Conservation (phyloP, 2,888 invertebrate genomes). For the Tipula confusa region DNA sequence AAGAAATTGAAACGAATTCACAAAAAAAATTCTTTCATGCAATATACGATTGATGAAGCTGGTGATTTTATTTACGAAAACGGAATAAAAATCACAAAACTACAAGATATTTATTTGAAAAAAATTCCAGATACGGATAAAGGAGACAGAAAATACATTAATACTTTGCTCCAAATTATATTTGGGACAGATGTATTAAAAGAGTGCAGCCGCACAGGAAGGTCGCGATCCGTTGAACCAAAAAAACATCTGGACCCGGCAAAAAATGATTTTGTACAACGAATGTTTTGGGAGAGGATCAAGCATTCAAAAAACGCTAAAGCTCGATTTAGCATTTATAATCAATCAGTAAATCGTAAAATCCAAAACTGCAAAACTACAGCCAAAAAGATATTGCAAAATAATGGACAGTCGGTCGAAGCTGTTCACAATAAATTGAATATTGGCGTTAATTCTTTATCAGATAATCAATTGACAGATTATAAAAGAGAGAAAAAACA, state of each 20-base stretch:
- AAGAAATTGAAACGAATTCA: background rate
- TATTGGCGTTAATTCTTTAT: no score
- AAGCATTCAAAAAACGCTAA: background rate
- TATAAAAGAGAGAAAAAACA: no score
- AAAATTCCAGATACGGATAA: background rate
- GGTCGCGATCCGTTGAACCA: background rate
- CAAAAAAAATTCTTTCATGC: background rate
- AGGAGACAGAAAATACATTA: background rate
- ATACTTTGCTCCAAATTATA: background rate
- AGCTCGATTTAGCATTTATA: background rate
- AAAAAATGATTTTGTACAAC: background rate
- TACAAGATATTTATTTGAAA: background rate
- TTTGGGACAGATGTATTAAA: background rate
- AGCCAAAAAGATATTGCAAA: no score
- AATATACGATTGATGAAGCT: background rate
- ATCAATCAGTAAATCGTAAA: background rate
- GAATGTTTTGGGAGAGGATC: background rate
- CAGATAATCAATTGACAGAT: no score
- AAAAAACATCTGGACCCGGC: background rate
- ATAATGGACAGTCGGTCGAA: no score
- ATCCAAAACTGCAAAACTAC: background rate
- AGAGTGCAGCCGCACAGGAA: background rate
- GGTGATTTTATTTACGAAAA: background rate
- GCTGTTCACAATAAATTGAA: background rate
- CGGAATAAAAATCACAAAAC: background rate